phyloP scores from a whole-genome alignment of 1,140 invertebrate genomes.

The Sweltsa coloradensis region DNA sequence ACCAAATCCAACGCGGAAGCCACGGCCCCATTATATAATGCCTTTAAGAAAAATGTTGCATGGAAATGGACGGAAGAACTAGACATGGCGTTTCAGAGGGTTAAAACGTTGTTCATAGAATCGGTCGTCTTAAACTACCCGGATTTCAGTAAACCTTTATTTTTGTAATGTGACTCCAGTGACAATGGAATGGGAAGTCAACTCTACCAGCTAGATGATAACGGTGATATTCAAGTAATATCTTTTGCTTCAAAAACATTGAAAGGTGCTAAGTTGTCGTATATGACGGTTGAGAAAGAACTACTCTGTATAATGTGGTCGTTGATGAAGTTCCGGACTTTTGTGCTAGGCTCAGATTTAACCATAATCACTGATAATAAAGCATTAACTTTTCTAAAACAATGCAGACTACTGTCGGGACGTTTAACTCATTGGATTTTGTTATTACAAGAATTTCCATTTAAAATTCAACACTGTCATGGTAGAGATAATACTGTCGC shows the following conservation, averaged over 20 bases:
- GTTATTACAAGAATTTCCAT: neutral
- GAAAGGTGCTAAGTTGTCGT: constrained; percentile 20
- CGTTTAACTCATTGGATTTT: neutral
- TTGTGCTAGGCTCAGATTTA: constrained; percentile 15
- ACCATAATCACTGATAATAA: neutral
- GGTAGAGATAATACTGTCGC: neutral
- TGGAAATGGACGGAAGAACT: constrained; percentile 8
- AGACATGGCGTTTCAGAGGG: neutral
- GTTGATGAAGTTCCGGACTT: constrained; percentile 26
- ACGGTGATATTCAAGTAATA: neutral
- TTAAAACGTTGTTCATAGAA: constrained; percentile 1
- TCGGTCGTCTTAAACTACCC: constrained; percentile 11
- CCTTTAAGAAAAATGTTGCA: constrained; percentile 20
- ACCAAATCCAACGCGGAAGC: constrained; percentile 17
- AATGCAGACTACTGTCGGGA: neutral
- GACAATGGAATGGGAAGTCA: neutral
- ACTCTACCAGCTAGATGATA: neutral
- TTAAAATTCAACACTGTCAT: neutral
- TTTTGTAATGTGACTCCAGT: constrained; percentile 11
- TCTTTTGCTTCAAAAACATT: constrained; percentile 21
- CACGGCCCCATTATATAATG: constrained; percentile 20
- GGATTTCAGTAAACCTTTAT: constrained; percentile 17
- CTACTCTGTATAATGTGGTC: constrained; percentile 28
- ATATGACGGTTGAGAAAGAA: constrained; percentile 30
- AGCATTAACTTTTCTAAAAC: neutral